Percentiles rank a stretch among this genome's conserved stretches.
These are phyloP conservation scores for Anodontia alba DNA, from an alignment of 2,888 invertebrate species.

Conservation along the genomic window DNA sequence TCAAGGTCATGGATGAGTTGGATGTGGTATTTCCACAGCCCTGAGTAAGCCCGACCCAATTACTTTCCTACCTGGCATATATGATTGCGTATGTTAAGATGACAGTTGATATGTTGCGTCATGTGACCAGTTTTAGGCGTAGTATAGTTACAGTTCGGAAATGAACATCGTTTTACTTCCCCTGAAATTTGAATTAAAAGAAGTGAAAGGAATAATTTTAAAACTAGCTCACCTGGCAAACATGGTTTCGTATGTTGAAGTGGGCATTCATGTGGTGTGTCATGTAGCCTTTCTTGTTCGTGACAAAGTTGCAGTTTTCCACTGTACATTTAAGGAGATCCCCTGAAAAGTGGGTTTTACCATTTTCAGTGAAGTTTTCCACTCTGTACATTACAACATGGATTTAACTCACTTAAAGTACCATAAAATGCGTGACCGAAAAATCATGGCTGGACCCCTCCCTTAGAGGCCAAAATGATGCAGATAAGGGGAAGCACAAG, in stretches of 20 bases:
- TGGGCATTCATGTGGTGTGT: slow-evolving; percentile 88
- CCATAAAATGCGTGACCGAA: no score
- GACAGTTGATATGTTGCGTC: slow-evolving; percentile 88
- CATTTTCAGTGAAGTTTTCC: no score
- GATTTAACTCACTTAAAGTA: no score
- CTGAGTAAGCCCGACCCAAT: no score
- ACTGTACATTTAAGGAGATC: slow-evolving; percentile 88
- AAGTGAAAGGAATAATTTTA: background rate
- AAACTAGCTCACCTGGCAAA: slow-evolving; percentile 20
- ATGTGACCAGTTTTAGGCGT: slow-evolving; percentile 89
- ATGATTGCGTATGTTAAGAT: slow-evolving; percentile 86
- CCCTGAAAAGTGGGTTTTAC: slow-evolving; percentile 82
- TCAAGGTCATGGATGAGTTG: no score
- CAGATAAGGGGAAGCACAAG: no score
- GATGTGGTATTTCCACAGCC: no score
- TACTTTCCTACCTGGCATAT: slow-evolving; percentile 87
- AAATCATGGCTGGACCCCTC: no score
- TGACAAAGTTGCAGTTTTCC: slow-evolving; percentile 88
- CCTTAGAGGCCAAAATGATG: no score
- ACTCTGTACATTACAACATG: no score
- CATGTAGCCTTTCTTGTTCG: slow-evolving; percentile 88
- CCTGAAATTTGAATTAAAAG: slow-evolving; percentile 81
- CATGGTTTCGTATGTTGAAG: slow-evolving; percentile 82
- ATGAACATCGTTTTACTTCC: slow-evolving; percentile 88
- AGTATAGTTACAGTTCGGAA: slow-evolving; percentile 88